Evolutionary conservation across 2,888 invertebrate genomes (phyloP).

Genomic region (Theodoxus fluviatilis): DNA sequence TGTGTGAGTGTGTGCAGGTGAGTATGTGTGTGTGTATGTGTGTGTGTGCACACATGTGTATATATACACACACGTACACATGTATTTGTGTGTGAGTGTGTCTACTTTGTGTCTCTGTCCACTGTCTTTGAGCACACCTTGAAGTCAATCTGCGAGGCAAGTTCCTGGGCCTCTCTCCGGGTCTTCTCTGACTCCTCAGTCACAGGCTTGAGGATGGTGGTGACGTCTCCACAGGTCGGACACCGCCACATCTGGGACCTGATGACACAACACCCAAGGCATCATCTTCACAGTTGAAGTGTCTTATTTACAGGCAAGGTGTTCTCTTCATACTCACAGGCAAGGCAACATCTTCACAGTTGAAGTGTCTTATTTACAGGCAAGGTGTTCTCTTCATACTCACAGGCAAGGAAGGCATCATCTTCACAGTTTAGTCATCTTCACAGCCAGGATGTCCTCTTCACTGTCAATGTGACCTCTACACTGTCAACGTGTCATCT

Average conservation of each 20-base stretch:
- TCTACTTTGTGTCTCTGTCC: not conserved
- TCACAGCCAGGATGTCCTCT: no score
- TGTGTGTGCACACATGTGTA: not conserved
- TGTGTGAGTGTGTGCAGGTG: conserved; percentile 1
- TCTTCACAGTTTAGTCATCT: no score
- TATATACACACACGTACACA: not conserved
- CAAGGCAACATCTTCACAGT: no score
- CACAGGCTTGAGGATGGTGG: conserved; percentile 67
- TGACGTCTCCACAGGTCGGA: conserved; percentile 72
- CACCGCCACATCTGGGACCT: conserved; percentile 75
- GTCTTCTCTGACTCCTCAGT: conserved; percentile 58
- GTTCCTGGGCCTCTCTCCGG: conserved; percentile 64
- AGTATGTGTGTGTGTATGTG: not conserved
- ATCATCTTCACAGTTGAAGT: no score
- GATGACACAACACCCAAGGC: not conserved
- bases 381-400: no score
- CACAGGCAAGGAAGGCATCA: no score
- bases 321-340: no score
- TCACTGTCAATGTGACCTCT: no score
- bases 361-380: no score
- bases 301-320: no score
- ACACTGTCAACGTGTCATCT: no score
- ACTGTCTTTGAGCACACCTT: conserved; percentile 44
- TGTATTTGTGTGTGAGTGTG: not conserved
- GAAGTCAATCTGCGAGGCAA: conserved; percentile 65